Evolutionary conservation across 2,113 vertebrate species (phyloP).

Genomic region (Mionectes macconnelli): DNA sequence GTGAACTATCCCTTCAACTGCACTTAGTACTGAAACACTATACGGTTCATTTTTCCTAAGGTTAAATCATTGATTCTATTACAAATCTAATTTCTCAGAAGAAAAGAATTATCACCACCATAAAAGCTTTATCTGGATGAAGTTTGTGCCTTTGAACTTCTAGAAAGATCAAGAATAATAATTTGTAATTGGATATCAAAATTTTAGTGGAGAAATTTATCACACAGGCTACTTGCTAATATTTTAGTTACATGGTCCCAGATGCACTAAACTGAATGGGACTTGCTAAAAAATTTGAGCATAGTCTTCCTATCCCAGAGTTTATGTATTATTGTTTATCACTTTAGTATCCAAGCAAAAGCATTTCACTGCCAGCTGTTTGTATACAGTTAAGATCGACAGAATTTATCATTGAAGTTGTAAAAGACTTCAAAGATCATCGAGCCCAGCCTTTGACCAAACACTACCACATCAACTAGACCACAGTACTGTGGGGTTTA

Average conservation of each 20-base stretch:
- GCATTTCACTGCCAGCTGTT: not conserved
- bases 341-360: not conserved
- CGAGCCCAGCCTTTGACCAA: not conserved
- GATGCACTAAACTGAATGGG: not conserved
- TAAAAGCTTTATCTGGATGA: constrained; percentile 26
- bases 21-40: not conserved
- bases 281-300: not conserved
- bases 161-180: constrained; percentile 6
- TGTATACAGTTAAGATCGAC: not conserved
- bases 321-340: not conserved
- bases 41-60: constrained; percentile 21
- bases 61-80: constrained; percentile 25
- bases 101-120: constrained; percentile 6
- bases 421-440: not conserved
- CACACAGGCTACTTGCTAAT: not conserved
- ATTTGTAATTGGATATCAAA: not conserved
- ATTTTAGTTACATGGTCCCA: not conserved
- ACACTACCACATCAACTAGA: not conserved
- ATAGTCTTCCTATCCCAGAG: not conserved
- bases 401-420: not conserved
- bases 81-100: constrained; percentile 25
- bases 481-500: not conserved
- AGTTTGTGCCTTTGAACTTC: constrained; percentile 18
- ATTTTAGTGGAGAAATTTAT: not conserved
- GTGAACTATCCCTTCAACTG: not conserved